Evolutionary conservation across 1,140 invertebrate genomes (phyloP).

Genomic region (Trachymyrmex septentrionalis): DNA sequence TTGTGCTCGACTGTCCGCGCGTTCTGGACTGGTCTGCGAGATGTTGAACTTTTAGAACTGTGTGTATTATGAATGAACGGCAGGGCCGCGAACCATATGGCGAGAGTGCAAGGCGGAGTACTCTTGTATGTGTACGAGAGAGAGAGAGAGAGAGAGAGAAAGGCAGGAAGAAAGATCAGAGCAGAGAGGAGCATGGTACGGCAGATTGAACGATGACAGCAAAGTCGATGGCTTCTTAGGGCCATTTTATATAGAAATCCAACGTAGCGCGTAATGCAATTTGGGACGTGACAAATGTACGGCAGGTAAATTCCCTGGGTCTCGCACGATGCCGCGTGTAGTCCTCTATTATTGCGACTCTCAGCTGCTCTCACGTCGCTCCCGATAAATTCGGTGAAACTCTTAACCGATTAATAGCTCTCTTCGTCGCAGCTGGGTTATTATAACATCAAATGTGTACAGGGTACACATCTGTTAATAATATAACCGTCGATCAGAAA

Average conservation of each 20-base stretch:
- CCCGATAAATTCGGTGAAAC: constrained; percentile 25
- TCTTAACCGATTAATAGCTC: constrained; percentile 37
- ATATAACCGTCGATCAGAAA: not conserved
- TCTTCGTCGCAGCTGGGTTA: constrained; percentile 22
- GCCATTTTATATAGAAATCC: constrained; percentile 73
- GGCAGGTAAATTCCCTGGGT: constrained; percentile 66
- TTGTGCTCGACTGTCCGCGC: constrained; percentile 45
- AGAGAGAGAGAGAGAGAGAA: not conserved
- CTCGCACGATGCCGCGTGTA: constrained; percentile 32
- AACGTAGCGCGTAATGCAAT: constrained; percentile 75
- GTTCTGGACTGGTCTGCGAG: constrained; percentile 37
- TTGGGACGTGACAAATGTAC: constrained; percentile 73
- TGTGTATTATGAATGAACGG: constrained; percentile 76
- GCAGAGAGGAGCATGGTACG: constrained; percentile 31
- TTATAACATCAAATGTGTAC: not conserved
- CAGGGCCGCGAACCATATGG: constrained; percentile 70
- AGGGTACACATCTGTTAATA: not conserved
- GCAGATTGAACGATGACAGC: constrained; percentile 68
- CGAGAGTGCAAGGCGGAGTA: constrained; percentile 40
- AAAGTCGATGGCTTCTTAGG: constrained; percentile 73
- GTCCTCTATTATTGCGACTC: constrained; percentile 50
- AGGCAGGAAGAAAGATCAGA: constrained; percentile 4
- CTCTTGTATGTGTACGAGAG: constrained; percentile 1
- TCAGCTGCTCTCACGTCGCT: constrained; percentile 51
- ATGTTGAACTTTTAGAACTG: constrained; percentile 64